phyloP scores from a whole-genome alignment of 2,113 vertebrate species.

The Malaclemys terrapin region DNA sequence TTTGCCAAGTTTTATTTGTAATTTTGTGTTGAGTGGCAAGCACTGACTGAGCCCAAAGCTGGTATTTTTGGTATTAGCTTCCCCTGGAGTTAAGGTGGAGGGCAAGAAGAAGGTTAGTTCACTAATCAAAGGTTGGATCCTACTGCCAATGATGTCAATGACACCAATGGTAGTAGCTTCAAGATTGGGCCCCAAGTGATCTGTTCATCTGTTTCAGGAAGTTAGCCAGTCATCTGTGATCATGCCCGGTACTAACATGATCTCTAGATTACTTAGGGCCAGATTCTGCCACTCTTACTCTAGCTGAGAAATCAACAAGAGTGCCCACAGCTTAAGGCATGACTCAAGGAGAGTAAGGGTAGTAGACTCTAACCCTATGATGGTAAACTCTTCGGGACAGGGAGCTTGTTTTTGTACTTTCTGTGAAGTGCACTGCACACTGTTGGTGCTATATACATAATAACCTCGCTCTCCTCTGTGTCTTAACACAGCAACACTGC shows the following conservation, averaged over 20 bases:
- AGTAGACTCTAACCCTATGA: neutral
- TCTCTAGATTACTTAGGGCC: neutral
- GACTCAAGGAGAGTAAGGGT: neutral
- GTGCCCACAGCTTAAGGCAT: neutral
- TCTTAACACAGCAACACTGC: neutral
- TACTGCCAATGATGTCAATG: neutral
- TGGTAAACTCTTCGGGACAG: neutral
- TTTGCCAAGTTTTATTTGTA: constrained; percentile 30
- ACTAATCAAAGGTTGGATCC: neutral
- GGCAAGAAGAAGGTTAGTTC: neutral
- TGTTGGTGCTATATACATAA: neutral
- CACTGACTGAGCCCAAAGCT: neutral
- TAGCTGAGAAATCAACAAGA: neutral
- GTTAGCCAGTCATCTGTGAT: neutral
- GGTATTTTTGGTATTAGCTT: neutral
- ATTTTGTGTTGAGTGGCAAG: neutral
- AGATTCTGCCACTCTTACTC: neutral
- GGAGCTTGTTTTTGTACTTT: neutral
- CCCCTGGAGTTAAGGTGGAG: neutral
- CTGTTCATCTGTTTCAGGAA: constrained; percentile 3
- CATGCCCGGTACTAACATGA: neutral
- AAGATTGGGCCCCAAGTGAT: neutral
- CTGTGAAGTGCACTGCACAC: neutral
- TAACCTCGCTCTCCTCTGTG: neutral
- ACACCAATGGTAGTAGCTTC: neutral